phyloP scores from a whole-genome alignment of 2,888 invertebrate genomes.

The Trilocha varians region DNA sequence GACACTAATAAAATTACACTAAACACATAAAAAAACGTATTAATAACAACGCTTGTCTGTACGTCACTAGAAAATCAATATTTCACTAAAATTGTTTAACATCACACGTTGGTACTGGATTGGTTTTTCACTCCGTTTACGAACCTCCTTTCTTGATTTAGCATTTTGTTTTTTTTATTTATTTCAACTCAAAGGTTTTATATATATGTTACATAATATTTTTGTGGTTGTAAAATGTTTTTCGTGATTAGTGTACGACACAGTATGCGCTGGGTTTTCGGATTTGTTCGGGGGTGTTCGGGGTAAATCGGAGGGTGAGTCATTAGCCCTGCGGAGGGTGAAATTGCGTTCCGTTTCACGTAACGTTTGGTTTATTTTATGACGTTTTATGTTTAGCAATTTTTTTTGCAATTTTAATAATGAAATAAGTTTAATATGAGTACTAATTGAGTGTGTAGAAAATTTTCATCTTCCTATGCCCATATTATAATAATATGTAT shows the following conservation, averaged over 20 bases:
- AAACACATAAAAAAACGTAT: conserved; percentile 26
- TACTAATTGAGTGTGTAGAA: no score
- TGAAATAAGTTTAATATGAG: no score
- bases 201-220: conserved; percentile 56
- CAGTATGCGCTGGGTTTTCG: conserved; percentile 28
- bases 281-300: conserved; percentile 34
- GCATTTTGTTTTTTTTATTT: neutral
- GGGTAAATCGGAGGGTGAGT: conserved; percentile 53
- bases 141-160: neutral
- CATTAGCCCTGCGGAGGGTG: conserved; percentile 56
- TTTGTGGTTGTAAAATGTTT: conserved; percentile 46
- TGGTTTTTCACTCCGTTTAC: neutral
- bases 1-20: neutral
- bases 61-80: conserved; percentile 68
- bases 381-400: no score
- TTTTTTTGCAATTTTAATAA: no score
- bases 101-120: conserved; percentile 9
- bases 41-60: conserved; percentile 52
- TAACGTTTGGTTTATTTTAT: no score
- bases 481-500: no score
- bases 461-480: no score
- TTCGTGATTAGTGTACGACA: conserved; percentile 42
- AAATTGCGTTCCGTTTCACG: conserved; percentile 51
- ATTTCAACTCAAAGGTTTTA: no score
- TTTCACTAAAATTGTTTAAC: conserved; percentile 17